Base-by-base conservation (phyloP, 1,140 invertebrate species). In the Metaphire vulgaris region DNA sequence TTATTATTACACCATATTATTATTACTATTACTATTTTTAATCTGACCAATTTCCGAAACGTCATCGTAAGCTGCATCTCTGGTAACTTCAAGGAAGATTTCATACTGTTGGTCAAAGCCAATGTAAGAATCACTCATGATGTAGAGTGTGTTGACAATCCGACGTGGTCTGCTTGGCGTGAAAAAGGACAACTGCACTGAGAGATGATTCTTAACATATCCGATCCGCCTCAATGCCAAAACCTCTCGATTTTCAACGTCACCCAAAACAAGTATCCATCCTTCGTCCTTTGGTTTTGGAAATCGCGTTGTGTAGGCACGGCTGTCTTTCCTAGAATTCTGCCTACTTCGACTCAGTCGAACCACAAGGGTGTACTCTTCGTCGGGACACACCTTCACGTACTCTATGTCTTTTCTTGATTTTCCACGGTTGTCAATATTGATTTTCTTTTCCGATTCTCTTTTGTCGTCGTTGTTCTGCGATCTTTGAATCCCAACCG, bases 41-140 rank as follows among this genome's bases (percentile, higher is more conserved):
- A n/a, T n/a, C n/a, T n/a, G n/a, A n/a, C n/a, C n/a, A n/a, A n/a
- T n/a, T n/a, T n/a, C n/a, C n/a, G n/a, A n/a, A n/a, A n/a, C n/a
- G n/a, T n/a, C n/a, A n/a, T n/a, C n/a, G n/a, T n/a, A n/a, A n/a
- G n/a, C n/a, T n/a, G n/a, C n/a, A n/a, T n/a, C n/a, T n/a, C n/a
- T n/a, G n/a, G 81, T 79, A 1, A 86, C 82, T 29, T 86, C 82
- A 34, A 86, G 75, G 76, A 82, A 83, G 32, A 90, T 74, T 79
- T 88, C 87, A 82, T 95, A 98, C 83, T 99, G 94, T 82, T 99
- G 96, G 88, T 99, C 97, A 14, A 98, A 87, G 29, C 95, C 96
- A 32, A 99, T 87, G 82, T 98, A 97, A 72, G 91, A 92, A 87
- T 99, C 96, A 74, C 94, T 97, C 87, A 98, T 90, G 15, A 99